Conservation (phyloP, 92 coral and sea anemone species). For the Epizoanthus rinbou region DNA sequence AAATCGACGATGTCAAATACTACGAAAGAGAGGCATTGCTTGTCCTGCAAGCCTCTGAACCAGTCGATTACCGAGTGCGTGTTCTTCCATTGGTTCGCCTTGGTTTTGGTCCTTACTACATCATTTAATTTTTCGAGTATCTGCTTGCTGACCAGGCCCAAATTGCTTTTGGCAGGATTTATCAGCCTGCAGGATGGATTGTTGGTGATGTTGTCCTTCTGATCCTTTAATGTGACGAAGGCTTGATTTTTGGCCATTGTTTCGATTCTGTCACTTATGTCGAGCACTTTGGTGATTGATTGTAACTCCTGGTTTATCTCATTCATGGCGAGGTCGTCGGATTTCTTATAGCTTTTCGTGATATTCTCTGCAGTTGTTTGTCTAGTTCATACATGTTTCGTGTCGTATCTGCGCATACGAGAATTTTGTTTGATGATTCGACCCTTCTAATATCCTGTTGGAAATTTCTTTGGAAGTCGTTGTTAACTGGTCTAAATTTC, state of each 20-base stretch:
- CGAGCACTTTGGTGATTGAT: not conserved
- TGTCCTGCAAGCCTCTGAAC: not conserved
- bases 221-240: conserved; percentile 34
- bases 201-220: conserved; percentile 29
- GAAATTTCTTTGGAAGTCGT: not conserved
- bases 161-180: conserved; percentile 21
- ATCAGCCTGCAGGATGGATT: not conserved
- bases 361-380: conserved; percentile 35
- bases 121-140: conserved; percentile 6
- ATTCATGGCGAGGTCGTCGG: conserved; percentile 11
- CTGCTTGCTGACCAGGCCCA: not conserved
- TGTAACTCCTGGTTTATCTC: conserved; percentile 28
- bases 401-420: not conserved
- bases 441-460: not conserved
- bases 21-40: too few relatives aligned
- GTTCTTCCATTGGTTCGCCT: conserved; percentile 28
- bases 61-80: not conserved
- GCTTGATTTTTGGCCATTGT: conserved; percentile 22
- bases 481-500: not conserved
- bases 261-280: conserved; percentile 17
- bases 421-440: not conserved
- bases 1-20: too few relatives aligned
- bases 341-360: conserved; percentile 31
- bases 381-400: not conserved
- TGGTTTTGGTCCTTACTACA: not conserved